These are phyloP conservation scores for Drosophila sordidula DNA, from an alignment of 2,888 invertebrate species.

Conservation along the genomic window DNA sequence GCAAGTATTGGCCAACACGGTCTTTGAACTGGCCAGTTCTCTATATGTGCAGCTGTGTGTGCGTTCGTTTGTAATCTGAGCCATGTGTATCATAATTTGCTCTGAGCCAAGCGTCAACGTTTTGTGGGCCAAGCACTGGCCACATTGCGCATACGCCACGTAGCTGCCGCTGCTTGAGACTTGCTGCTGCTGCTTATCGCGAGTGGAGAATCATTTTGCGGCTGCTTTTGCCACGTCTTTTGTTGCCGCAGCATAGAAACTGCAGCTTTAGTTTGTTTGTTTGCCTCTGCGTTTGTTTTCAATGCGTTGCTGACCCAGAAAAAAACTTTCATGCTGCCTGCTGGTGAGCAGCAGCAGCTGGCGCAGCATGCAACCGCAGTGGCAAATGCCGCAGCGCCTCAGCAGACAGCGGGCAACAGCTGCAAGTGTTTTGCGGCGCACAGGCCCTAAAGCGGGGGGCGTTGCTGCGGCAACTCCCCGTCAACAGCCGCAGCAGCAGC, in stretches of 20 bases:
- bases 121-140: constrained; percentile 48
- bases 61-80: constrained; percentile 47
- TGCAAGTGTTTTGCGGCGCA: constrained; percentile 67
- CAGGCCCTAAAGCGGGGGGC: constrained; percentile 40
- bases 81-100: constrained; percentile 69
- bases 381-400: constrained; percentile 21
- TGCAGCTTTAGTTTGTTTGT: constrained; percentile 42
- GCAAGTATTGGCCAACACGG: constrained; percentile 47
- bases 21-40: constrained; percentile 58
- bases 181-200: constrained; percentile 69
- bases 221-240: constrained; percentile 54
- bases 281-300: constrained; percentile 63
- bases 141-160: constrained; percentile 76
- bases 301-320: constrained; percentile 78
- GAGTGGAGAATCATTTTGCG: constrained; percentile 67
- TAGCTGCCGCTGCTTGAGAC: constrained; percentile 27
- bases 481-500: constrained; percentile 13
- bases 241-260: constrained; percentile 40
- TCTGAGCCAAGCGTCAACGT: constrained; percentile 22
- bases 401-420: constrained; percentile 53
- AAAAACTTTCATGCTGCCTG: constrained; percentile 64
- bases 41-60: constrained; percentile 12
- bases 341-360: constrained; percentile 53
- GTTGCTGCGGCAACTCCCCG: constrained; percentile 9
- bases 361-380: constrained; percentile 59